These are phyloP conservation scores for Drosophila asahinai DNA, from an alignment of 1,140 invertebrate genomes.

Conservation along the genomic window DNA sequence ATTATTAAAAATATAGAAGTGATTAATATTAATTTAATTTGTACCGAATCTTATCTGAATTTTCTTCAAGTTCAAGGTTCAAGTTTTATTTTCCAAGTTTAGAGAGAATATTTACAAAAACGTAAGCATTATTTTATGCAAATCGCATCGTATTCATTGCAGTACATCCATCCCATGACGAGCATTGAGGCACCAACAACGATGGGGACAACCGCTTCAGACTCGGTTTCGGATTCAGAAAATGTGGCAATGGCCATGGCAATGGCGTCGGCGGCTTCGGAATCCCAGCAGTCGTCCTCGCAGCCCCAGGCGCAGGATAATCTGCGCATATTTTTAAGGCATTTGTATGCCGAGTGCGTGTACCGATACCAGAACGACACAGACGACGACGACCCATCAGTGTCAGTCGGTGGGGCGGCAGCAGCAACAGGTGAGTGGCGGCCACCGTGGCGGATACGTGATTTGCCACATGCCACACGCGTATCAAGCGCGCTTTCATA, in stretches of 20 bases:
- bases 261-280: not conserved
- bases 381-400: slow-evolving; percentile 29
- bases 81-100: not conserved
- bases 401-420: slow-evolving; percentile 7
- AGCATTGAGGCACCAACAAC: slow-evolving; percentile 15
- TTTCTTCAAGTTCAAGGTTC: not conserved
- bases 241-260: slow-evolving; percentile 26
- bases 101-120: not conserved
- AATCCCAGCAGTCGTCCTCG: slow-evolving; percentile 7
- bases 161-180: slow-evolving; percentile 20
- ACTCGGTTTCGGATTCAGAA: not conserved
- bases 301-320: slow-evolving; percentile 54
- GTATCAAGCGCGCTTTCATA: not conserved
- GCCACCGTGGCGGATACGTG: slow-evolving; percentile 41
- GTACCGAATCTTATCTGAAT: not conserved
- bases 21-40: not conserved
- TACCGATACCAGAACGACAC: slow-evolving; percentile 68
- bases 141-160: not conserved
- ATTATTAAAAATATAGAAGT: not conserved
- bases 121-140: not conserved
- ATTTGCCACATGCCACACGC: slow-evolving; percentile 23
- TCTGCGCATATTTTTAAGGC: slow-evolving; percentile 64
- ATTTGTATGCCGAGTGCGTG: slow-evolving; percentile 76
- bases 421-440: slow-evolving; percentile 57
- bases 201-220: slow-evolving; percentile 14